Conservation (phyloP, 2,888 invertebrate genomes). For the Agapostemon virescens region DNA sequence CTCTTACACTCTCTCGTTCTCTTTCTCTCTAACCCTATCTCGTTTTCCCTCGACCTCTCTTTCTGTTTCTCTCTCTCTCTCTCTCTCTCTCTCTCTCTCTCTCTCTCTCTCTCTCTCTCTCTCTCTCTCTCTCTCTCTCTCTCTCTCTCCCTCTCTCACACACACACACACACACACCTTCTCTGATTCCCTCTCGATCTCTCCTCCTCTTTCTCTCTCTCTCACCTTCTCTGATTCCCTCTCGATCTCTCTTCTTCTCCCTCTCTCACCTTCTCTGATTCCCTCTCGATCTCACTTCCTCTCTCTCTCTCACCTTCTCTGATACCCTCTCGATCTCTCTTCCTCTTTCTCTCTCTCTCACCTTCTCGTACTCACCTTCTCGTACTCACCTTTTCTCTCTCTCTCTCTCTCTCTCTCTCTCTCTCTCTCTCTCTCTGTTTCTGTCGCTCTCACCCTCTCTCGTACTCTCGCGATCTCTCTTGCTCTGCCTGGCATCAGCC, state of each 20-base stretch:
- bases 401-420: conserved; percentile 29
- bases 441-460: too few species aligned
- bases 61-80: conserved; percentile 19
- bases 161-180: too few species aligned
- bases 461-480: conserved; percentile 17
- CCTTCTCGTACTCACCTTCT: conserved; percentile 31
- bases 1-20: conserved; percentile 23
- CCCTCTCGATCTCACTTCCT: too few species aligned
- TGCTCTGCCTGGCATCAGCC: not conserved
- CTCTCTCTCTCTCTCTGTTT: too few species aligned
- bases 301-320: too few species aligned
- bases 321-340: conserved; percentile 38
- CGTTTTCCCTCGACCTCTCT: not conserved
- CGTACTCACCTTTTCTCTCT: conserved; percentile 20
- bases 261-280: conserved; percentile 26
- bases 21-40: not conserved
- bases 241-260: too few species aligned
- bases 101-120: conserved; percentile 20
- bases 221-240: conserved; percentile 18
- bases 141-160: conserved; percentile 37
- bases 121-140: not conserved
- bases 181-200: conserved; percentile 22
- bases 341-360: conserved; percentile 40
- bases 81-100: not conserved
- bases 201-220: conserved; percentile 39